Percentiles rank a stretch among this genome's conserved stretches.
phyloP scores from a whole-genome alignment of 2,797 vertebrate species.

The Gephyroberyx darwinii region DNA sequence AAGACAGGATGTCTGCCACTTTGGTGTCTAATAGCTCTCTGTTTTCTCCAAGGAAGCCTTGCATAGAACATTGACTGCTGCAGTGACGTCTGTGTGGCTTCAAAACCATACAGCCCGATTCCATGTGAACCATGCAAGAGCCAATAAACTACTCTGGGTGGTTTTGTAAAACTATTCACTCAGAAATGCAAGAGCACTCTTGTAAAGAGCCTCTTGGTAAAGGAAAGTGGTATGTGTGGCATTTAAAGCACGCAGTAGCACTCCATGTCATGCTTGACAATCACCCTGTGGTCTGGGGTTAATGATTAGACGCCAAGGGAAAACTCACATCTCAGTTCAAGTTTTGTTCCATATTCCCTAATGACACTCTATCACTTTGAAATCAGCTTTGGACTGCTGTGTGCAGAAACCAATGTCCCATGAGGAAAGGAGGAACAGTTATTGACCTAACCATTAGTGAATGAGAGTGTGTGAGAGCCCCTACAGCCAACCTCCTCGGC shows the following conservation, averaged over 20 bases:
- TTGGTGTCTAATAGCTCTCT: constrained; percentile 43
- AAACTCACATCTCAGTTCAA: constrained; percentile 41
- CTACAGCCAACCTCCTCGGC: constrained; percentile 24
- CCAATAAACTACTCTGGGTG: constrained; percentile 7
- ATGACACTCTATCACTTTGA: constrained; percentile 31
- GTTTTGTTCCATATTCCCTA: background rate
- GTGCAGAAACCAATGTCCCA: constrained; percentile 9
- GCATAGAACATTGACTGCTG: constrained; percentile 22
- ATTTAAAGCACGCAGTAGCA: constrained; percentile 40
- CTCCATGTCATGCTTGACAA: constrained; percentile 17
- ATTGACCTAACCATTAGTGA: constrained; percentile 23
- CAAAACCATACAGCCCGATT: constrained; percentile 10
- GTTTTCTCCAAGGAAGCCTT: constrained; percentile 31
- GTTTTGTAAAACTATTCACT: constrained; percentile 17
- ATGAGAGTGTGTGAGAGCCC: constrained; percentile 35
- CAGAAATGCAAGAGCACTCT: constrained; percentile 39
- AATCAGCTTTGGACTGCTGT: constrained; percentile 25
- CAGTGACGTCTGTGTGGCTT: constrained; percentile 43
- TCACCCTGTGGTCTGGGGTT: constrained; percentile 16
- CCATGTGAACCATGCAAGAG: constrained; percentile 29
- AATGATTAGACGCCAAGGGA: constrained; percentile 46
- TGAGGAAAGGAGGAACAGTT: constrained; percentile 16
- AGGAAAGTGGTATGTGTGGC: constrained; percentile 29
- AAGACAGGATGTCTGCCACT: constrained; percentile 65
- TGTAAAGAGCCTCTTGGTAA: constrained; percentile 43